phyloP scores from a whole-genome alignment of 2,797 vertebrate species.

The Carcharodon carcharias region DNA sequence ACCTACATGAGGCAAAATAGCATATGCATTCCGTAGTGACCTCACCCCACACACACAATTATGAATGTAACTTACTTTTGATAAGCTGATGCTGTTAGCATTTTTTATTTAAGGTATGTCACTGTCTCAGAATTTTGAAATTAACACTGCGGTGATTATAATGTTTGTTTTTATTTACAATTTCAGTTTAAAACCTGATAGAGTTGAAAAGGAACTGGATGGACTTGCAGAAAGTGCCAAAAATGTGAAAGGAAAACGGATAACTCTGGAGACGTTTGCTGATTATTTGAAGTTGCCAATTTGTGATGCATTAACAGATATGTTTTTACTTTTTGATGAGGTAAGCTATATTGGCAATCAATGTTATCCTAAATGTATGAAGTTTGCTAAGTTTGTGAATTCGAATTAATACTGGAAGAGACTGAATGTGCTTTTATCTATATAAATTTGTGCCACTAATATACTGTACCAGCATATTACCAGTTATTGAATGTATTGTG shows the following conservation, averaged over 20 bases:
- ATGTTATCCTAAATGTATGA: neutral
- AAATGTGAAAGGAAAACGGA: constrained; percentile 60
- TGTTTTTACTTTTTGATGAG: constrained; percentile 90
- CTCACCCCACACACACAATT: too few relatives aligned
- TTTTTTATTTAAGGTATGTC: neutral
- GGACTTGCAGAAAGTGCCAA: constrained; percentile 66
- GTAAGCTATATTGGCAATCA: constrained; percentile 51
- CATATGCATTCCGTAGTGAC: neutral
- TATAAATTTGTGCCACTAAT: neutral
- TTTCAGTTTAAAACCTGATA: constrained; percentile 74
- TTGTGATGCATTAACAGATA: constrained; percentile 70
- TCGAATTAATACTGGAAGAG: neutral
- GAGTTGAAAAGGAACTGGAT: constrained; percentile 72
- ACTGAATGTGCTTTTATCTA: neutral
- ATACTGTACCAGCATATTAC: neutral
- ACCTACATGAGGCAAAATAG: neutral
- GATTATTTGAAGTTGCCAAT: constrained; percentile 72
- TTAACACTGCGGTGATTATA: neutral
- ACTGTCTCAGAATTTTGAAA: neutral
- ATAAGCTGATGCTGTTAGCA: neutral
- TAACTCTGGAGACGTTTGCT: constrained; percentile 69
- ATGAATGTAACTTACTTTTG: neutral
- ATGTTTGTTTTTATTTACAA: neutral
- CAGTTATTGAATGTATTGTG: neutral
- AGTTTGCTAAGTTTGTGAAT: neutral